Conservation (phyloP, 1,140 invertebrate species). For the Hyphantria cunea region DNA sequence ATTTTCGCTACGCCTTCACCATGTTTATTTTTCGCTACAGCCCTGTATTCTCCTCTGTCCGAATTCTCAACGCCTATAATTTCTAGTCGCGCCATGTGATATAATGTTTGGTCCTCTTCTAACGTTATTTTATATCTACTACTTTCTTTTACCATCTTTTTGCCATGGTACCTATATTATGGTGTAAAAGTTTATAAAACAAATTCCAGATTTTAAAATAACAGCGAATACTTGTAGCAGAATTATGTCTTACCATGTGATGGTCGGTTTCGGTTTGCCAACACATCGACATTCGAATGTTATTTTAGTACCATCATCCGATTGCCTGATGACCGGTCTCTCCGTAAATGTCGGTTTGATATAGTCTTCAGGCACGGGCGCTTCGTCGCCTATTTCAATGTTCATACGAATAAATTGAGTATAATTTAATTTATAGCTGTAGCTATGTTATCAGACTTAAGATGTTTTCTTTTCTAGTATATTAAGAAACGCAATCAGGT, state of each 20-base stretch:
- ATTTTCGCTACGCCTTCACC: slow-evolving; percentile 97
- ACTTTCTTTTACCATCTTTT: slow-evolving; percentile 89
- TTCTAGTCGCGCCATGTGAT: slow-evolving; percentile 93
- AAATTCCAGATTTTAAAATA: slow-evolving; percentile 18
- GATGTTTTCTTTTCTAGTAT: slow-evolving; percentile 77
- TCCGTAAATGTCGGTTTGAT: slow-evolving; percentile 98
- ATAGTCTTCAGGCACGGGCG: slow-evolving; percentile 93
- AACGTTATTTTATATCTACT: slow-evolving; percentile 90
- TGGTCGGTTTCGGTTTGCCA: slow-evolving; percentile 95
- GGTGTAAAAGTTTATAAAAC: slow-evolving; percentile 19
- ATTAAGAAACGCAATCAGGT: slow-evolving; percentile 52
- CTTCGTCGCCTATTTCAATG: slow-evolving; percentile 91
- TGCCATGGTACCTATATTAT: slow-evolving; percentile 90
- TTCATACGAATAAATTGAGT: slow-evolving; percentile 45
- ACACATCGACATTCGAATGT: slow-evolving; percentile 97
- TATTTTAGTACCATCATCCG: slow-evolving; percentile 95
- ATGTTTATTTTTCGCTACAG: slow-evolving; percentile 94
- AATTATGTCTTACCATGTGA: slow-evolving; percentile 91
- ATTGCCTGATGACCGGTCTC: slow-evolving; percentile 96
- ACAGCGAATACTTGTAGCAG: slow-evolving; percentile 16
- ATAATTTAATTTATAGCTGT: slow-evolving; percentile 54
- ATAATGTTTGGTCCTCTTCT: slow-evolving; percentile 93
- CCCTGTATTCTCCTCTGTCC: slow-evolving; percentile 97
- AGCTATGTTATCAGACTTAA: slow-evolving; percentile 59
- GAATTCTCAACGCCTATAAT: slow-evolving; percentile 91